These are phyloP conservation scores for Tillus elongatus DNA, from an alignment of 2,888 invertebrate genomes.

Conservation along the genomic window DNA sequence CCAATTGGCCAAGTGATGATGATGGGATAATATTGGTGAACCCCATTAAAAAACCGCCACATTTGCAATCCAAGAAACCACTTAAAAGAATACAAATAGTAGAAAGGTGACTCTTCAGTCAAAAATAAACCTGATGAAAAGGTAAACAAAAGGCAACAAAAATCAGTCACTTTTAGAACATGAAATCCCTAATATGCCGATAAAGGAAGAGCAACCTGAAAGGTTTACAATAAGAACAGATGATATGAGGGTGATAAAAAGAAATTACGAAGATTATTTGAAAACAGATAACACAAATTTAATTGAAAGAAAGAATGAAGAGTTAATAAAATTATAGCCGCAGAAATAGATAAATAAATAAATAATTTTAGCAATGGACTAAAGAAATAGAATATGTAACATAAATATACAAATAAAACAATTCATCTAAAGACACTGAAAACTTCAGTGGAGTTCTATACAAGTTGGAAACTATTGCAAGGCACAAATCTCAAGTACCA, in stretches of 20 bases:
- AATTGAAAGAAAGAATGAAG: not conserved
- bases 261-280: no score
- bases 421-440: constrained; percentile 44
- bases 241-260: not conserved
- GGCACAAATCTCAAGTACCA: constrained; percentile 45
- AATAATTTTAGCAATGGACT: constrained; percentile 8
- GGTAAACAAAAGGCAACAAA: constrained; percentile 6
- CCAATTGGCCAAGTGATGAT: constrained; percentile 31
- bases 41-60: constrained; percentile 53
- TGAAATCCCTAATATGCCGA: constrained; percentile 18
- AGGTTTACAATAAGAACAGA: not conserved
- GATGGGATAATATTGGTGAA: constrained; percentile 37
- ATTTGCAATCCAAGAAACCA: constrained; percentile 55
- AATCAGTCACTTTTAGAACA: constrained; percentile 13
- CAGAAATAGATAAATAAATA: no score
- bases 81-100: constrained; percentile 44
- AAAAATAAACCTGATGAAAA: not conserved
- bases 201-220: not conserved
- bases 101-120: constrained; percentile 17
- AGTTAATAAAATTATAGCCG: not conserved
- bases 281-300: no score
- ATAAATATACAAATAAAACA: constrained; percentile 14
- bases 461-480: constrained; percentile 52
- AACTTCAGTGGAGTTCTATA: constrained; percentile 57
- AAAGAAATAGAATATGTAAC: constrained; percentile 11